phyloP scores from a whole-genome alignment of 2,797 vertebrate species.

The Falco naumanni region DNA sequence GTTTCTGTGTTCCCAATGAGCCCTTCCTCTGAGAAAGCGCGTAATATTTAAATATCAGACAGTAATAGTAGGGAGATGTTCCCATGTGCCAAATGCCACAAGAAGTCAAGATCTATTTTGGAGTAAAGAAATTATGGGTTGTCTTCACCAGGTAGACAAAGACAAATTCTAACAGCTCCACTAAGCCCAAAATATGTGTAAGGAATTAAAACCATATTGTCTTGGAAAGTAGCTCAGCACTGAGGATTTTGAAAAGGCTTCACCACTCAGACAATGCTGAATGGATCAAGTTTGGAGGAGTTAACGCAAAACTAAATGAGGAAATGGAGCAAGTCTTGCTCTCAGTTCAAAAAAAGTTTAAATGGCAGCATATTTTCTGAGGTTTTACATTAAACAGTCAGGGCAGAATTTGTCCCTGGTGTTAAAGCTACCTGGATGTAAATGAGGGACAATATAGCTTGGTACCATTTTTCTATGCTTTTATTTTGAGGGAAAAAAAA shows the following conservation, averaged over 20 bases:
- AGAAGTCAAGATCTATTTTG: slow-evolving; percentile 59
- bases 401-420: background rate
- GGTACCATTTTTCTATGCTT: background rate
- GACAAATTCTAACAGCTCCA: slow-evolving; percentile 21
- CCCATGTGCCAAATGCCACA: slow-evolving; percentile 40
- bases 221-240: background rate
- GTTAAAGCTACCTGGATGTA: background rate
- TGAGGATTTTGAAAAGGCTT: background rate
- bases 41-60: slow-evolving; percentile 29
- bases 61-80: slow-evolving; percentile 52
- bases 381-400: background rate
- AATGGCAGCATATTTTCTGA: background rate
- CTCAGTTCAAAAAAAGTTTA: background rate
- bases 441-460: background rate
- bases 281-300: background rate
- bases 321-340: background rate
- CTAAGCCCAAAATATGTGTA: background rate
- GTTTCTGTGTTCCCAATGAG: background rate
- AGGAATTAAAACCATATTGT: slow-evolving; percentile 17
- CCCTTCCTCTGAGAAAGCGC: background rate
- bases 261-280: background rate
- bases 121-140: slow-evolving; percentile 60
- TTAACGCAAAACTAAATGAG: background rate
- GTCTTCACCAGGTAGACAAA: slow-evolving; percentile 48
- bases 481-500: background rate